Evolutionary conservation across 2,888 invertebrate genomes (phyloP), one percentile per base, ranked within the genome.

Genomic region (Griposia aprilina): DNA sequence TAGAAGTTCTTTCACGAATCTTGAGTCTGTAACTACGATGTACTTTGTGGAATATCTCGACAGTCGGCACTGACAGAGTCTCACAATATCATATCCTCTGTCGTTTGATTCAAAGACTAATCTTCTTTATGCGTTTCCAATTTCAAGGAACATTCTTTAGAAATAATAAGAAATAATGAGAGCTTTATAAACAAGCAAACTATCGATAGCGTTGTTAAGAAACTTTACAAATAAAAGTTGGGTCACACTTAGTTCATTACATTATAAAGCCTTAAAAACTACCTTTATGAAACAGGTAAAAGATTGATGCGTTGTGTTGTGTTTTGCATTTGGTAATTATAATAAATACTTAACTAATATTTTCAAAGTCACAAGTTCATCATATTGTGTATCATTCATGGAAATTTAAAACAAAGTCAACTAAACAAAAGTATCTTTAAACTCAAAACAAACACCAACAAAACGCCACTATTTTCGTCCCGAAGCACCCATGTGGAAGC

Each of bases 401-500:
- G 13, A 76, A 59, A 69, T 41, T 23, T 6, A 4, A 55, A 55
- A 66, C 65, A 65, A 57, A 36, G 10, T 36, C 17, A 45, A 59
- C 23, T 23, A 48, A 68, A 36, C 36, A 26, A 68, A 78, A 63
- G 30, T 59, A 59, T 62, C n/a, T 60, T 52, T 55, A 4, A 68
- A 72, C 68, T 75, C 45, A 72, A 74, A 69, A 82, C 41, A 82
- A 52, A 75, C 23, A 62, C 55, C 50, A 78, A 74, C 73, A 50
- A 30, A 30, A 17, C 48, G 59, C 48, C 10, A 69, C 68, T 84
- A 84, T 85, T 82, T 79, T 57, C 41, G 68, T 71, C 59, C 26
- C 65, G 26, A 15, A 41, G 60, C 86, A 23, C 13, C 67, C 78
- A 71, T 74, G 83, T 85, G 84, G 68, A 41, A 72, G 69, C 65